Conservation (phyloP, 2,888 invertebrate genomes). For the Pomacea canaliculata region DNA sequence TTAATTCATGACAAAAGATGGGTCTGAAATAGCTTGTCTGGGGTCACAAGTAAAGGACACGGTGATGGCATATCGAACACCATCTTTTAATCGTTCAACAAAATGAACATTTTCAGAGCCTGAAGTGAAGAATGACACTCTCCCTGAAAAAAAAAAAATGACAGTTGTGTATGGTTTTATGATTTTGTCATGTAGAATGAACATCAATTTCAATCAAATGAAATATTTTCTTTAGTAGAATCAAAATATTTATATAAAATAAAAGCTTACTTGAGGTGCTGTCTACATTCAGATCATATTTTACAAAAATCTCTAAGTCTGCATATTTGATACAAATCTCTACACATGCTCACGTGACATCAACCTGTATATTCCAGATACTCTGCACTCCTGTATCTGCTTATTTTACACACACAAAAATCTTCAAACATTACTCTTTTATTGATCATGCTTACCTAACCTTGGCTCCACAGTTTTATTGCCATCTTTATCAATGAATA, state of each 20-base stretch:
- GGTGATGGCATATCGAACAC: conserved; percentile 84
- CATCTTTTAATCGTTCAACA: conserved; percentile 84
- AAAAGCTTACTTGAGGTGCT: no score
- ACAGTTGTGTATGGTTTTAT: not conserved
- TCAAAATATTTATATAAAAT: no score
- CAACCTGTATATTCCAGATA: no score
- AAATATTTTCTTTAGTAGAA: no score
- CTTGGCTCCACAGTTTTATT: conserved; percentile 82
- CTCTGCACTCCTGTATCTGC: no score
- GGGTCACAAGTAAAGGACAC: conserved; percentile 89
- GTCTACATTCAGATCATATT: no score
- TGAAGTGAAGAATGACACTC: conserved; percentile 88
- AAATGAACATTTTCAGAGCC: conserved; percentile 87
- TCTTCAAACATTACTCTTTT: no score
- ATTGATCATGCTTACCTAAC: conserved; percentile 67
- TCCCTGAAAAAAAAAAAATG: conserved; percentile 71
- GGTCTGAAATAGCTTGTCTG: conserved; percentile 75
- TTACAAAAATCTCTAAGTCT: no score
- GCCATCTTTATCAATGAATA: conserved; percentile 79
- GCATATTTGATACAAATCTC: no score
- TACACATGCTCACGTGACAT: no score
- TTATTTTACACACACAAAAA: no score
- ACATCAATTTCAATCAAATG: no score
- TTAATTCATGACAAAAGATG: conserved; percentile 29
- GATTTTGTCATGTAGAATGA: not conserved